A percentile compares a stretch with the other conserved stretches of the same genome.
phyloP scores from a whole-genome alignment of 1,140 invertebrate genomes.

The Pogonognathellus flavescens region DNA sequence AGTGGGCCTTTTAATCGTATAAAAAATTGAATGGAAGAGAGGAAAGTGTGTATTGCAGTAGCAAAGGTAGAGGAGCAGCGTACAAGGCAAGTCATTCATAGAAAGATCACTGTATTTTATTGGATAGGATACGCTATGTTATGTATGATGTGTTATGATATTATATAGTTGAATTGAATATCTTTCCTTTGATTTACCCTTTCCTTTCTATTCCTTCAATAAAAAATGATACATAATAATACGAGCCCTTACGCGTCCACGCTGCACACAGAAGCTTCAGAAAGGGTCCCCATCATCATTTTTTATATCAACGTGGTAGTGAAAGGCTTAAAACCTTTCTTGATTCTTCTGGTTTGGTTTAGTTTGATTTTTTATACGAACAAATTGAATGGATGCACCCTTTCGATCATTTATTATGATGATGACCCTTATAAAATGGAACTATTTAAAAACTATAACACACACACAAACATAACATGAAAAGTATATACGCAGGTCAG shows the following conservation, averaged over 20 bases:
- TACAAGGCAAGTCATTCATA: constrained; percentile 7
- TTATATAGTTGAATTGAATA: constrained; percentile 43
- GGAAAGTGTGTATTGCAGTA: neutral
- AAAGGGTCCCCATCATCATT: constrained; percentile 37
- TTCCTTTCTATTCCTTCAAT: constrained; percentile 51
- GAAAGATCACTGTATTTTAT: neutral
- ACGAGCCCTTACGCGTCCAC: neutral
- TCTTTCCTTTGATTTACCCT: constrained; percentile 44
- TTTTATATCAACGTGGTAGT: constrained; percentile 52
- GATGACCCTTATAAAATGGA: constrained; percentile 36
- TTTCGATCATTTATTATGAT: constrained; percentile 33
- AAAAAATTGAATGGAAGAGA: constrained; percentile 29
- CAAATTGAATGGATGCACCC: neutral
- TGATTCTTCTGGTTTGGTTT: constrained; percentile 45
- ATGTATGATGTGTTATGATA: constrained; percentile 15
- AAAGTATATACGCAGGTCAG: neutral
- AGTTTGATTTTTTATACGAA: constrained; percentile 20
- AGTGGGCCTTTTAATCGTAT: constrained; percentile 25
- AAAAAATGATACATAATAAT: constrained; percentile 53
- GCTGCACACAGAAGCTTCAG: neutral
- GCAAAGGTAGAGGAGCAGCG: neutral
- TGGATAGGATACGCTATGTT: neutral
- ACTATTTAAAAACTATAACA: neutral
- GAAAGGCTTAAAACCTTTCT: constrained; percentile 49
- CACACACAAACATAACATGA: constrained; percentile 1